A percentile compares a stretch with the other conserved stretches of the same genome.
These are phyloP conservation scores for Nezara viridula DNA, from an alignment of 2,888 invertebrate species.

Conservation along the genomic window DNA sequence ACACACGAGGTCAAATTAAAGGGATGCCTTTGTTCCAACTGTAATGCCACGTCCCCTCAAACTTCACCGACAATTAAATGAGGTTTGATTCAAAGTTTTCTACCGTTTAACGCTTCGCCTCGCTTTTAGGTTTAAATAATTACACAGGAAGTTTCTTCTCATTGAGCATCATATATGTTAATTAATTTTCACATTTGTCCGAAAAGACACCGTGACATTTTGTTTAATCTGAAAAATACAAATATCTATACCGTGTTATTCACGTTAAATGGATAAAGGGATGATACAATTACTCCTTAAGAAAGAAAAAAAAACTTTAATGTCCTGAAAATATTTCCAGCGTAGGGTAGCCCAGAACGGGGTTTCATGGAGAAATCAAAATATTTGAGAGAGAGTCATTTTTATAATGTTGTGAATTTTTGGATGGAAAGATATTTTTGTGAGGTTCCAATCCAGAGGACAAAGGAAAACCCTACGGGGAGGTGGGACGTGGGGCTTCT, in stretches of 20 bases:
- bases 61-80: constrained; percentile 30
- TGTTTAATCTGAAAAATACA: neutral
- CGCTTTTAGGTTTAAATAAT: constrained; percentile 15
- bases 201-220: neutral
- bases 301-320: no score
- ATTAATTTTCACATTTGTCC: neutral
- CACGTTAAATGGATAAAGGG: neutral
- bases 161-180: neutral
- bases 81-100: constrained; percentile 28
- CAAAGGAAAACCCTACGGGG: no score
- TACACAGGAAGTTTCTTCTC: constrained; percentile 5
- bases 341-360: no score
- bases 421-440: no score
- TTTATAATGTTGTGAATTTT: no score
- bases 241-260: neutral
- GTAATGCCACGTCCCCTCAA: neutral
- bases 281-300: neutral
- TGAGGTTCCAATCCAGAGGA: no score
- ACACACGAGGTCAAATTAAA: constrained; percentile 26
- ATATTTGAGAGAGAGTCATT: no score
- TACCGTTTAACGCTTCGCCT: constrained; percentile 2
- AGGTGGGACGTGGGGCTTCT: no score
- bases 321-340: no score
- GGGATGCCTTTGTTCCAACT: constrained; percentile 13
- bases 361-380: no score